Evolutionary conservation across 37 sponge, comb jelly and placozoan species (phyloP).

Genomic region (Cliona cf. orientalis): DNA sequence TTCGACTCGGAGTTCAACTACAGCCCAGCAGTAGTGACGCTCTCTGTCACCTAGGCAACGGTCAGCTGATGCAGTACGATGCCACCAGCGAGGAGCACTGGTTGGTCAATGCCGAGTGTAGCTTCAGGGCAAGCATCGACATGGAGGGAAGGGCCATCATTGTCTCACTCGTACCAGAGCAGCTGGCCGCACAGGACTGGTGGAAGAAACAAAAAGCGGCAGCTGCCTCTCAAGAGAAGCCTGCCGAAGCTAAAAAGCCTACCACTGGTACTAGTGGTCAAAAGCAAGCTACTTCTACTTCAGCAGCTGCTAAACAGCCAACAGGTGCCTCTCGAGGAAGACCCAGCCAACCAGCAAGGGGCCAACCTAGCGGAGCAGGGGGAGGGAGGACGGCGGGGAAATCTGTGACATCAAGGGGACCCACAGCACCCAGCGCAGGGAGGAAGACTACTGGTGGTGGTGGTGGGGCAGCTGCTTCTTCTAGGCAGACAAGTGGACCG

Average conservation of each 20-base stretch:
- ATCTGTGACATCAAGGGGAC: constrained; percentile 3
- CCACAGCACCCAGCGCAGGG: neutral
- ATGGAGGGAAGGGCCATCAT: constrained; percentile 74
- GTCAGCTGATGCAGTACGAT: constrained; percentile 80
- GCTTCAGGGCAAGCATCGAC: constrained; percentile 85
- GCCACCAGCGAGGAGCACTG: constrained; percentile 35
- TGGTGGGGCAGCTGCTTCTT: no score
- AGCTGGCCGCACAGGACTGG: constrained; percentile 80
- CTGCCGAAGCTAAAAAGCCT: neutral
- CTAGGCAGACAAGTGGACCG: no score
- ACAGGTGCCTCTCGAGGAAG: constrained; percentile 1
- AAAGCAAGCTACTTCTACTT: neutral
- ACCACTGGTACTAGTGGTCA: neutral
- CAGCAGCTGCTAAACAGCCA: constrained; percentile 36
- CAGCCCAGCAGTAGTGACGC: constrained; percentile 83
- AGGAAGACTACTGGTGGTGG: no score
- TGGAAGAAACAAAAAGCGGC: constrained; percentile 59
- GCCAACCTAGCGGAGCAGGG: constrained; percentile 1
- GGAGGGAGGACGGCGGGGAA: neutral
- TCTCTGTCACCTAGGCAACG: constrained; percentile 85
- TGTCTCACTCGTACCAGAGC: constrained; percentile 46
- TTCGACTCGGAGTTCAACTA: constrained; percentile 70
- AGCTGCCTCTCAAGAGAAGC: constrained; percentile 13
- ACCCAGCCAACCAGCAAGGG: neutral
- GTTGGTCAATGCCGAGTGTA: constrained; percentile 78